Evolutionary conservation across 2,888 invertebrate species (phyloP), one percentile per base, ranked within the genome.

Genomic region (Aelia acuminata): DNA sequence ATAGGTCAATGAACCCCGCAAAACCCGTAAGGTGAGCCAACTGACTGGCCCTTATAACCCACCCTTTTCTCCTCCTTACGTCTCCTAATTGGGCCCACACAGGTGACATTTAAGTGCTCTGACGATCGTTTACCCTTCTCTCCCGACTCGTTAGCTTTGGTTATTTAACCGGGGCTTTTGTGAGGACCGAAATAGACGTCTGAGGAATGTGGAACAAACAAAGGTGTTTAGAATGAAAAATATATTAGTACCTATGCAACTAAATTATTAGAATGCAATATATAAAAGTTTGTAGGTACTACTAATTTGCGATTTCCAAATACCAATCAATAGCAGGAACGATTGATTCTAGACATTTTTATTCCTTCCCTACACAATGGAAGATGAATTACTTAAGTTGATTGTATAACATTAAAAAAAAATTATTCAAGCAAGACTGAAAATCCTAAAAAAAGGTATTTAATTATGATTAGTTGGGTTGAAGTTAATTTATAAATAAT

Each of bases 51-150:
- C 63, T 70, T 70, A 70, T 20, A 35, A 35, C 35, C 63, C n/a
- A n/a, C n/a, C 63, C 20, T 70, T 70, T 70, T 31, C 63, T 63
- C 0, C 31, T 63, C 31, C 31, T 63, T 63, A 4, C 8, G 18
- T 5, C 31, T 35, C 63, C 63, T 70, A 70, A 70, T 70, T 70
- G 63, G 63, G 63, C 31, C 63, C 63, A 70, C 35, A 70, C 63
- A 70, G 63, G 63, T 70, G 63, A 70, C 63, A 70, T 22, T 70
- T 35, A 35, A 70, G 31, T 70, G 63, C 63, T 70, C 35, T 35
- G 15, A 26, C 13, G 31, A 63, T 31, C 31, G 18, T 8, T 35
- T 70, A 70, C 63, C 63, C 63, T 70, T 70, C 63, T n/a, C 63
- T 20, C 13, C 26, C 3, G 15, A 0, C 20, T 63, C 15, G 31